A percentile compares a stretch with the other conserved stretches of the same genome.
phyloP scores from a whole-genome alignment of 2,113 vertebrate species.

The Grammomys surdaster region DNA sequence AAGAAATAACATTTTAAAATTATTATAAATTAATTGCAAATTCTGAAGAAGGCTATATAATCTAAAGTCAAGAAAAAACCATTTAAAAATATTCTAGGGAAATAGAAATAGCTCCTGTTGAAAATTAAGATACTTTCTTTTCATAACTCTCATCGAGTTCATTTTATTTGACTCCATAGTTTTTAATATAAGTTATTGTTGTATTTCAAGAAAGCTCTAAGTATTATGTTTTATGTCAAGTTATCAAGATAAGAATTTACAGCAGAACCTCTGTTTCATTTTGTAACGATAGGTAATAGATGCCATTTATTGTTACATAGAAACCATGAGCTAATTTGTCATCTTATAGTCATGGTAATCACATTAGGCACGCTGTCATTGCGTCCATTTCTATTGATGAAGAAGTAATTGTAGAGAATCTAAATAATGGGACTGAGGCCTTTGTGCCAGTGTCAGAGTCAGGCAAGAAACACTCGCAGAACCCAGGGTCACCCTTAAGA shows the following conservation, averaged over 20 bases:
- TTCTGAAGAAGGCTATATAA: constrained; percentile 57
- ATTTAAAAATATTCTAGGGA: constrained; percentile 49
- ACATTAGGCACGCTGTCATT: background rate
- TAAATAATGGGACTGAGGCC: constrained; percentile 11
- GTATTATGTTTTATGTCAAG: constrained; percentile 34
- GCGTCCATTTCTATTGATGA: constrained; percentile 36
- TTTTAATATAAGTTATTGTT: constrained; percentile 62
- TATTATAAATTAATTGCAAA: constrained; percentile 49
- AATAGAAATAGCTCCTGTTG: constrained; percentile 51
- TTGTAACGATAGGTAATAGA: constrained; percentile 57
- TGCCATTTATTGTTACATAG: constrained; percentile 31
- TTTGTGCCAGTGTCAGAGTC: constrained; percentile 28
- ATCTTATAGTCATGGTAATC: constrained; percentile 57
- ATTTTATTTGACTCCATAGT: constrained; percentile 56
- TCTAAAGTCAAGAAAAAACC: constrained; percentile 38
- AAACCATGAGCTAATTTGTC: constrained; percentile 27
- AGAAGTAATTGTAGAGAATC: constrained; percentile 51
- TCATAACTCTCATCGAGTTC: constrained; percentile 48
- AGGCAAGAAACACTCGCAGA: constrained; percentile 30
- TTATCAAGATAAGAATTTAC: constrained; percentile 26
- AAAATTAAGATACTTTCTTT: constrained; percentile 42
- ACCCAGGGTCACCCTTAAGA: constrained; percentile 29
- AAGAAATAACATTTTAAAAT: constrained; percentile 56
- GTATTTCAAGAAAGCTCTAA: constrained; percentile 12
- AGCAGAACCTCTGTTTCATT: constrained; percentile 28